Base-by-base conservation (phyloP, 2,797 vertebrate genomes). In the Cuculus canorus region DNA sequence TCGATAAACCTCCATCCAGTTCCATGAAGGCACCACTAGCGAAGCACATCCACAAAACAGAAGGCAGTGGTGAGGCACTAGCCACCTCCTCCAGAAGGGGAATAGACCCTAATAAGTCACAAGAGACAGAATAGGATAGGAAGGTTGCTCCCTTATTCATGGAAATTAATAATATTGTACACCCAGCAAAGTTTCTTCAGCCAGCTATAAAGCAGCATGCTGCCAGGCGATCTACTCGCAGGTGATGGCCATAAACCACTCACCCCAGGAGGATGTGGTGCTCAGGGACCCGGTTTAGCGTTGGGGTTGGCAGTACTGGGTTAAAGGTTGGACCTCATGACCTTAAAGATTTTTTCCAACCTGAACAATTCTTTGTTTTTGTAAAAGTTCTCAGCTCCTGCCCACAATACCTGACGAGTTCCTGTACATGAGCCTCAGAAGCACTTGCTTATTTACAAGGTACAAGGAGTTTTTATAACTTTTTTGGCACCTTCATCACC, bases 181-280 rank as follows among this genome's bases (percentile, higher is more conserved):
- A n/a, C n/a, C 84, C 95, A 96, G 88, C 97, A 96, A 94, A 97
- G 97, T 97, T 97, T 97, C 97, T 96, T 97, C 96, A 97, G 95
- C 81, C 88, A 85, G 93, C 94, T 94, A 85, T 96, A 96, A 97
- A 97, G 96, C 96, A 96, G 97, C 96, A 96, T 32, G 94, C 23
- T 24, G 86, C 95, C 86, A 88, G 93, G 96, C 96, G 92, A 97
- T 95, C 97, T 94, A 97, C 96, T 96, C 82, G 16, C 91, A 89
- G 97, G 95, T 91, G 95, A 94, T 8, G 86, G 95, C 93, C 90
- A 96, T 97, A 97, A 97, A 97, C 70, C 70, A 86, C 94, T 94
- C 95, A 64, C 37, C 50, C 13, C 43, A 18, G 14, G 43, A 16
- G 43, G 43, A 43, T 17, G 43, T 15, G 43, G 43, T 43, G 43